Percentiles rank a stretch among this genome's conserved stretches.
Evolutionary conservation across 2,888 invertebrate genomes (phyloP).

Genomic region (Cataglyphis livida): DNA sequence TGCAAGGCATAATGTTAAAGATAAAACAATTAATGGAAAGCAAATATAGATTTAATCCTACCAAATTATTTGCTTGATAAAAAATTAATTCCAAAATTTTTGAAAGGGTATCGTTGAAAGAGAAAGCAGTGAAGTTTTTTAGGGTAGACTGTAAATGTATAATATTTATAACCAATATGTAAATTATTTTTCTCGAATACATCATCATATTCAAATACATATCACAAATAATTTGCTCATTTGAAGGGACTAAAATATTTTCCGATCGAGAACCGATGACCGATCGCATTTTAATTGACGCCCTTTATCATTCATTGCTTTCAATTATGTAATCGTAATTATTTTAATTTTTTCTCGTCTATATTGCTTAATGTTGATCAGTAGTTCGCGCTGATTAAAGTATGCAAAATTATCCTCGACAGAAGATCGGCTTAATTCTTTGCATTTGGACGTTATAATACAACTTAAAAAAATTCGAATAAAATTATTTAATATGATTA

Average conservation of each 20-base stretch:
- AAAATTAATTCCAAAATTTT: constrained; percentile 2
- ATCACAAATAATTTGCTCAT: constrained; percentile 39
- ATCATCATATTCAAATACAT: constrained; percentile 11
- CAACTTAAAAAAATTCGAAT: neutral
- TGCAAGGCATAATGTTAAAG: neutral
- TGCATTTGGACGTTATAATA: neutral
- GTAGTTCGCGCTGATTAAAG: constrained; percentile 29
- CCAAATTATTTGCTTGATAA: neutral
- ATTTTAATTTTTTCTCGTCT: constrained; percentile 30
- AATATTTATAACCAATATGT: constrained; percentile 48
- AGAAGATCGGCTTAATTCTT: constrained; percentile 22
- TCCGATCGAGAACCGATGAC: constrained; percentile 22
- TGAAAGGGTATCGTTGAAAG: neutral
- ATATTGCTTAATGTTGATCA: constrained; percentile 46
- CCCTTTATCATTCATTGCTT: constrained; percentile 39
- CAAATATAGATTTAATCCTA: neutral
- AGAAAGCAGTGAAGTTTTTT: constrained; percentile 26
- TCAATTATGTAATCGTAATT: constrained; percentile 36
- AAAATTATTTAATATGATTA: constrained; percentile 16
- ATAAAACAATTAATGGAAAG: neutral
- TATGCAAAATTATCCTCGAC: constrained; percentile 27
- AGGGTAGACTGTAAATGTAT: constrained; percentile 33
- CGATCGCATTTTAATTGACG: constrained; percentile 49
- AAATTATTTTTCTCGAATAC: constrained; percentile 28
- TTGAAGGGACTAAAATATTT: constrained; percentile 37